A percentile compares a stretch with the other conserved stretches of the same genome.
phyloP scores from a whole-genome alignment of 2,888 invertebrate species.

The Embidobia sp. region DNA sequence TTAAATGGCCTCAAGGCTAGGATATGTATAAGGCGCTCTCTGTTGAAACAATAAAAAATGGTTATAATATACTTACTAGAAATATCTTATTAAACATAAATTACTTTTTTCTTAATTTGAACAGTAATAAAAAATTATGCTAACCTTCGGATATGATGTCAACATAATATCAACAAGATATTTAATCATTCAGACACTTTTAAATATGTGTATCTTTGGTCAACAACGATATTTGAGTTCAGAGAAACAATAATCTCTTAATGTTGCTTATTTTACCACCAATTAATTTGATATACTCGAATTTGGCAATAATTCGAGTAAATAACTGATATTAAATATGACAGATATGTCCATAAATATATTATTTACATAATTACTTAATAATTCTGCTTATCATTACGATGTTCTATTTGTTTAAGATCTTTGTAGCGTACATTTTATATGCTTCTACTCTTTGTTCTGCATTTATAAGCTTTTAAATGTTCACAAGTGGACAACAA shows the following conservation, averaged over 20 bases:
- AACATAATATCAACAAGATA: slow-evolving; percentile 27
- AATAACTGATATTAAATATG: too few species aligned
- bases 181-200: slow-evolving; percentile 19
- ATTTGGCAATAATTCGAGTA: slow-evolving; percentile 9
- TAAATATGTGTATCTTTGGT: slow-evolving; percentile 27
- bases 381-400: too few species aligned
- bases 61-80: neutral
- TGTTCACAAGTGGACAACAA: too few species aligned
- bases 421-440: too few species aligned
- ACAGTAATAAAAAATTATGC: slow-evolving; percentile 10
- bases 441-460: too few species aligned
- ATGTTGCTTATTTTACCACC: slow-evolving; percentile 14
- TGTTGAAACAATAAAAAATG: slow-evolving; percentile 81
- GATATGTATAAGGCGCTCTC: slow-evolving; percentile 96
- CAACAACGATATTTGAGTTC: slow-evolving; percentile 39
- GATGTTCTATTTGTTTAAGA: too few species aligned
- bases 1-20: slow-evolving; percentile 96
- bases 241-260: slow-evolving; percentile 28
- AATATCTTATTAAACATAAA: neutral
- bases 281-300: slow-evolving; percentile 28
- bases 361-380: too few species aligned
- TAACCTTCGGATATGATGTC: slow-evolving; percentile 19
- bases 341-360: too few species aligned
- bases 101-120: too few species aligned
- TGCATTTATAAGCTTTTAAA: too few species aligned